These are phyloP conservation scores for Thumatha senex DNA, from an alignment of 2,888 invertebrate genomes.

Conservation along the genomic window DNA sequence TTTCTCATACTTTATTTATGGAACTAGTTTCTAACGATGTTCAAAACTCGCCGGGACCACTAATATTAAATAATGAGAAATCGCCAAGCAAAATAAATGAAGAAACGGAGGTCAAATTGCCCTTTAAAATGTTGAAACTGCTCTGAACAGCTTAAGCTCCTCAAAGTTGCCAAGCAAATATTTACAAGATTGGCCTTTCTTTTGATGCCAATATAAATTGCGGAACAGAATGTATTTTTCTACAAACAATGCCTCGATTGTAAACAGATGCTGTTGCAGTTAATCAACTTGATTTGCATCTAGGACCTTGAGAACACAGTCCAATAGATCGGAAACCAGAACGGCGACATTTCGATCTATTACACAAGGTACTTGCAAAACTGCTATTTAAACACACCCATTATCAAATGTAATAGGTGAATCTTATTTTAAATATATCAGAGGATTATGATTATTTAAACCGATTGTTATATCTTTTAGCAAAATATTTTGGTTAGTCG, in stretches of 20 bases:
- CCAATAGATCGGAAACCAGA: conserved; percentile 56
- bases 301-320: conserved; percentile 53
- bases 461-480: conserved; percentile 16
- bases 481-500: conserved; percentile 27
- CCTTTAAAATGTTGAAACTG: too few species aligned
- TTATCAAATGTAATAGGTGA: conserved; percentile 10
- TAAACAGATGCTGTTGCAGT: conserved; percentile 35
- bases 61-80: too few species aligned
- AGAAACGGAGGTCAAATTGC: too few species aligned
- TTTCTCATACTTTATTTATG: too few species aligned
- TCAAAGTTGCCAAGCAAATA: too few species aligned
- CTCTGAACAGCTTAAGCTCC: too few species aligned
- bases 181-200: too few species aligned
- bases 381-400: conserved; percentile 5
- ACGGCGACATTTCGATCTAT: conserved; percentile 52
- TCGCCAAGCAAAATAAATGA: too few species aligned
- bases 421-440: conserved; percentile 20
- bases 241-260: conserved; percentile 21
- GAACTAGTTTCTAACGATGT: too few species aligned
- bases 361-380: conserved; percentile 40
- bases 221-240: not conserved
- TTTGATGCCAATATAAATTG: too few species aligned
- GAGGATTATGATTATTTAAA: too few species aligned
- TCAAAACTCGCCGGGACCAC: too few species aligned
- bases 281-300: conserved; percentile 50